A percentile compares a stretch with the other conserved stretches of the same genome.
phyloP scores from a whole-genome alignment of 2,888 invertebrate genomes.

The Parnassius glacialis region DNA sequence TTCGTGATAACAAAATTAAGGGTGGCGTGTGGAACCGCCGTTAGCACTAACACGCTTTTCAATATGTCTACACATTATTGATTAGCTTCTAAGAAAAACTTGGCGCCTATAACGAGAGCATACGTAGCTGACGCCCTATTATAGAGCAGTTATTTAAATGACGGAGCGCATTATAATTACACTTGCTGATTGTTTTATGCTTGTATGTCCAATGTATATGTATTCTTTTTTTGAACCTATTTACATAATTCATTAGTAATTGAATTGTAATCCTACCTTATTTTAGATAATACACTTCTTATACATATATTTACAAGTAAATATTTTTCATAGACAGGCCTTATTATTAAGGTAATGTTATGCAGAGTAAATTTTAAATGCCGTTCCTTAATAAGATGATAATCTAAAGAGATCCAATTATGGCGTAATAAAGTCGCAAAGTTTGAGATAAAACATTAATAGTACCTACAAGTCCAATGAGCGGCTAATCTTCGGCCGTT shows the following conservation, averaged over 20 bases:
- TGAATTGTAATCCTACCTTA: no score
- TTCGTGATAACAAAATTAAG: conserved; percentile 37
- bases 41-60: conserved; percentile 54
- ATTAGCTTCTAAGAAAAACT: conserved; percentile 64
- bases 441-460: conserved; percentile 63
- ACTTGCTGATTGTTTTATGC: conserved; percentile 15
- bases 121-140: conserved; percentile 33
- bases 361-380: conserved; percentile 6
- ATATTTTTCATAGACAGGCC: conserved; percentile 4
- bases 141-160: conserved; percentile 34
- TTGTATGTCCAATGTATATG: conserved; percentile 7
- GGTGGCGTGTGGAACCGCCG: conserved; percentile 52
- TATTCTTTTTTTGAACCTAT: not conserved
- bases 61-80: conserved; percentile 64
- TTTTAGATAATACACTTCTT: no score
- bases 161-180: conserved; percentile 34
- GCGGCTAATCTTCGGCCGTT: conserved; percentile 73
- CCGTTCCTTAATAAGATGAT: conserved; percentile 5
- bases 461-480: conserved; percentile 49
- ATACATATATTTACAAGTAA: no score
- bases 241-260: not conserved
- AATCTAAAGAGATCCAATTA: conserved; percentile 36
- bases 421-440: conserved; percentile 48
- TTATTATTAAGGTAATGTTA: conserved; percentile 7
- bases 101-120: conserved; percentile 44